A percentile compares a stretch with the other conserved stretches of the same genome.
Conservation (phyloP, 2,797 vertebrate genomes). For the Enteromius unitaeniatus region DNA sequence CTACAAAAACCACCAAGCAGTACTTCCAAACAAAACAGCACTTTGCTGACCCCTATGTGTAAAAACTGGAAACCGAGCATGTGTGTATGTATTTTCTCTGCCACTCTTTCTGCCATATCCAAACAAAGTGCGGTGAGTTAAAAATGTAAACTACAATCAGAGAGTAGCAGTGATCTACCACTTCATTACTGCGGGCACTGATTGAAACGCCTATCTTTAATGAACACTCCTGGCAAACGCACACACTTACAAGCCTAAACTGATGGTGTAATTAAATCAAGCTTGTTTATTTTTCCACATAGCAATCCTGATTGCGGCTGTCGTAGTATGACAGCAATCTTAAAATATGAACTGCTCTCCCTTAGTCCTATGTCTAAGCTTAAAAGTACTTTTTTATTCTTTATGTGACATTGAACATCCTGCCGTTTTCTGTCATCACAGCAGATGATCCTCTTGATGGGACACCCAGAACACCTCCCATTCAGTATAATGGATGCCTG, state of each 20-base stretch:
- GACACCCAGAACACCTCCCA: conserved; percentile 25
- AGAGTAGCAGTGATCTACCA: conserved; percentile 16
- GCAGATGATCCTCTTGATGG: conserved; percentile 15
- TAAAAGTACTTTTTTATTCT: background rate
- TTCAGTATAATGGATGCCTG: background rate
- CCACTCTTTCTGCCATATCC: conserved; percentile 5
- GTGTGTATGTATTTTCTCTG: conserved; percentile 7
- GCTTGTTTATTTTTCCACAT: conserved; percentile 33
- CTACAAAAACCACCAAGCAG: conserved; percentile 20
- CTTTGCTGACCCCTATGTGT: conserved; percentile 58
- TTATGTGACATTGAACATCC: background rate
- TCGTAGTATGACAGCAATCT: conserved; percentile 24
- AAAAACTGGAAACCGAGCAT: conserved; percentile 27
- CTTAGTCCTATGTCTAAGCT: background rate
- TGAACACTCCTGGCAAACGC: background rate
- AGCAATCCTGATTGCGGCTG: conserved; percentile 32
- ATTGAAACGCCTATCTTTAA: conserved; percentile 29
- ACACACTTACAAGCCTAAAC: conserved; percentile 25
- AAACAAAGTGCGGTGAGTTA: conserved; percentile 30
- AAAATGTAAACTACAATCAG: conserved; percentile 46
- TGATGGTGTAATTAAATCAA: conserved; percentile 29
- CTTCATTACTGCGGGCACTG: conserved; percentile 20
- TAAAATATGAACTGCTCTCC: background rate
- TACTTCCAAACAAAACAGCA: conserved; percentile 22
- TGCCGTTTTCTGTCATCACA: background rate